Conservation (phyloP, 1,140 invertebrate genomes). For the Monomorium pharaonis region DNA sequence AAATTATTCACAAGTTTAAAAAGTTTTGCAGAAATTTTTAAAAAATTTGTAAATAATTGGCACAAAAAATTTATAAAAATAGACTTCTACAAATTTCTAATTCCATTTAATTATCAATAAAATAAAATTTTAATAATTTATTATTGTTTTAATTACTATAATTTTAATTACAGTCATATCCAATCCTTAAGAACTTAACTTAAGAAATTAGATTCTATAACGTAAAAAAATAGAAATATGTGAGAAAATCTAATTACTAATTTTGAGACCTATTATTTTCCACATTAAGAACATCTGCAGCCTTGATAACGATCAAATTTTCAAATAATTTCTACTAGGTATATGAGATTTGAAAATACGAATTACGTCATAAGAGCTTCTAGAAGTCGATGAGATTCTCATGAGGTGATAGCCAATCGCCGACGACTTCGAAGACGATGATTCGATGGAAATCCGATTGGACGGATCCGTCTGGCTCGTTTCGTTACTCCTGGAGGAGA, state of each 20-base stretch:
- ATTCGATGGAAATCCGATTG: conserved; percentile 51
- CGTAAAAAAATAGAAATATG: neutral
- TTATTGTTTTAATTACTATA: neutral
- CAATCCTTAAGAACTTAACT: neutral
- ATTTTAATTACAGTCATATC: neutral
- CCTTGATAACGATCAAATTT: conserved; percentile 21
- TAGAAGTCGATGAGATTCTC: neutral
- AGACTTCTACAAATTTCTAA: neutral
- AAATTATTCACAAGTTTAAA: neutral
- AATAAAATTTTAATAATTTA: conserved; percentile 18
- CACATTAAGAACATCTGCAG: neutral
- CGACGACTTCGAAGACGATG: conserved; percentile 51
- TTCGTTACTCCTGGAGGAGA: conserved; percentile 29
- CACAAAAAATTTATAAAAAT: neutral
- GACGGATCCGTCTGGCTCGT: conserved; percentile 55
- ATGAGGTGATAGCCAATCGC: conserved; percentile 1
- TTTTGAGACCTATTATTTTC: neutral
- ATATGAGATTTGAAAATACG: conserved; percentile 10
- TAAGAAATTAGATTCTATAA: neutral
- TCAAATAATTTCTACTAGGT: conserved; percentile 14
- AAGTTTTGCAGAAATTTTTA: neutral
- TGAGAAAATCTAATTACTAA: neutral
- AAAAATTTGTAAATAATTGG: neutral
- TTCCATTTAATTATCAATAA: neutral
- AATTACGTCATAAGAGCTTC: conserved; percentile 62